These are phyloP conservation scores for Nudaria mundana DNA, from an alignment of 2,888 invertebrate species.

Conservation along the genomic window DNA sequence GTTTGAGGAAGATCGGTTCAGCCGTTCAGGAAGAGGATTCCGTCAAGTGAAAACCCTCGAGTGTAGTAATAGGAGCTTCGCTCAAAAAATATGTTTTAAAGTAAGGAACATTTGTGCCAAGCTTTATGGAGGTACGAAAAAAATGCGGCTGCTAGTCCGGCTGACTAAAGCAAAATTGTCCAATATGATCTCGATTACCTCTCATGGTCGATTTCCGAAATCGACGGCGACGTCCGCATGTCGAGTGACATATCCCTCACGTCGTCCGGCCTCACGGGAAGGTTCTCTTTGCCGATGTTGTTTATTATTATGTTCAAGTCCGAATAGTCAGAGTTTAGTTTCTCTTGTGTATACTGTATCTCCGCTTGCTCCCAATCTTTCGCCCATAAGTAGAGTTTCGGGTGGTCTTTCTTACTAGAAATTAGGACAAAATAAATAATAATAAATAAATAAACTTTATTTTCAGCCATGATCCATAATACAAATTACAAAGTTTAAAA, in stretches of 20 bases:
- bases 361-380: constrained; percentile 87
- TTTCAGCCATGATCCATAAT: no score
- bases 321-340: constrained; percentile 65
- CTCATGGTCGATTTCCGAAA: constrained; percentile 39
- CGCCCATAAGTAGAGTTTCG: constrained; percentile 93
- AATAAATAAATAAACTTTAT: no score
- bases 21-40: no score
- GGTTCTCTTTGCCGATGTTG: constrained; percentile 60
- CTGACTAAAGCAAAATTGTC: no score
- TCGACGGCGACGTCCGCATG: constrained; percentile 35
- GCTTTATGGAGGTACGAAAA: no score
- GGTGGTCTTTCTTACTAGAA: constrained; percentile 88
- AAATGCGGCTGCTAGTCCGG: no score
- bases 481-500: no score
- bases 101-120: no score
- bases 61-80: no score
- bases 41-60: no score
- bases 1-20: no score
- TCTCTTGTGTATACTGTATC: constrained; percentile 53
- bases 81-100: no score
- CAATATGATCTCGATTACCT: constrained; percentile 10
- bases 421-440: neutral
- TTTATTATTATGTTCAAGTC: constrained; percentile 64
- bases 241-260: constrained; percentile 43
- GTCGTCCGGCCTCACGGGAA: constrained; percentile 51